Evolutionary conservation across 2,797 vertebrate species (phyloP).

Genomic region (Dromococcyx pavoninus): DNA sequence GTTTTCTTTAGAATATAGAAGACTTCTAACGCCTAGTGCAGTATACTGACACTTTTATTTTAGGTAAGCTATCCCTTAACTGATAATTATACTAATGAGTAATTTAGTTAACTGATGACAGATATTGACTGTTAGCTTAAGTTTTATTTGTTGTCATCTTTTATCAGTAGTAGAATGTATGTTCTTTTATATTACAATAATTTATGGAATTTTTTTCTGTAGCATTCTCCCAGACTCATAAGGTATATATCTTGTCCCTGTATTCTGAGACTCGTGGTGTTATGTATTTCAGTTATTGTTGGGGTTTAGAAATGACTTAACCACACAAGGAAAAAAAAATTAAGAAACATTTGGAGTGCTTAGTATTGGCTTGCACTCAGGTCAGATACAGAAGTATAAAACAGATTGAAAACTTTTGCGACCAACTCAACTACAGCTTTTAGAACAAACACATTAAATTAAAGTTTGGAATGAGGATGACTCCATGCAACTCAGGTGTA

Average conservation of each 20-base stretch:
- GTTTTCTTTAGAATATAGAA: background rate
- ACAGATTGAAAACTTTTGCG: background rate
- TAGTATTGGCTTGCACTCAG: background rate
- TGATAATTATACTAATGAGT: background rate
- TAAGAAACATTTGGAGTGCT: background rate
- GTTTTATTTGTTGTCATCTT: background rate
- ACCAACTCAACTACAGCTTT: background rate
- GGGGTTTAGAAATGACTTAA: background rate
- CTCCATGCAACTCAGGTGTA: background rate
- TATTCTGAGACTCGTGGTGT: background rate
- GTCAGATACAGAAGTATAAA: background rate
- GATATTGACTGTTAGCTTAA: background rate
- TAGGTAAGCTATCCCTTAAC: background rate
- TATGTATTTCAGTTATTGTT: too few species aligned
- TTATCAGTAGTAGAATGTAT: background rate
- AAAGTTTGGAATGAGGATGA: background rate
- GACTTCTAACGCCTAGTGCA: background rate
- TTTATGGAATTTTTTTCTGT: background rate
- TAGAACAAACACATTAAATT: background rate
- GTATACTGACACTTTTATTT: background rate
- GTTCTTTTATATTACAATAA: background rate
- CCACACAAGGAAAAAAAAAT: background rate
- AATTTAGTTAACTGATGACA: background rate
- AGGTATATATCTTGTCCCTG: background rate
- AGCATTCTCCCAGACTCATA: background rate